phyloP scores from a whole-genome alignment of 1,140 invertebrate genomes.

The Oryctes rhinoceros region DNA sequence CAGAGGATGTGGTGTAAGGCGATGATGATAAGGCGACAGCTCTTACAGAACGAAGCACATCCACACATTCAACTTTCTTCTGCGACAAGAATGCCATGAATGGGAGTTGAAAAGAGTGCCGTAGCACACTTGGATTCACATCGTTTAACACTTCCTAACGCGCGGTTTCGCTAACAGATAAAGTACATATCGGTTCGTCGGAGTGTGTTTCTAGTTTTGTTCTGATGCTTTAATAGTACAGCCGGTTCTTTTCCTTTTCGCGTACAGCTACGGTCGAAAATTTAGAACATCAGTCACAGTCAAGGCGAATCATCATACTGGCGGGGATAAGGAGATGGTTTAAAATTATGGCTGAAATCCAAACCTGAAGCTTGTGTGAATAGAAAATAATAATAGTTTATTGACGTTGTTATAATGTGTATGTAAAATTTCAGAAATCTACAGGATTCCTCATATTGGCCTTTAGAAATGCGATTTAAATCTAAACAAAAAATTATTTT shows the following conservation, averaged over 20 bases:
- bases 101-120: slow-evolving; percentile 35
- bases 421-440: too few species aligned
- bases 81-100: slow-evolving; percentile 42
- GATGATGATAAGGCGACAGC: slow-evolving; percentile 20
- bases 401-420: too few species aligned
- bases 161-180: slow-evolving; percentile 27
- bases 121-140: slow-evolving; percentile 50
- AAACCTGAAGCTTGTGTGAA: too few species aligned
- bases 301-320: too few species aligned
- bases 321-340: too few species aligned
- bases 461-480: too few species aligned
- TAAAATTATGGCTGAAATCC: too few species aligned
- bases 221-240: not conserved
- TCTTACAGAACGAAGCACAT: not conserved
- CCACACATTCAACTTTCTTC: slow-evolving; percentile 14
- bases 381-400: too few species aligned
- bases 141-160: slow-evolving; percentile 45
- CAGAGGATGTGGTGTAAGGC: not conserved
- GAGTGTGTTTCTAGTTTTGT: not conserved
- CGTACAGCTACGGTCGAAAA: not conserved
- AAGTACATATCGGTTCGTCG: slow-evolving; percentile 17
- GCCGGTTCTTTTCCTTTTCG: not conserved
- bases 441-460: too few species aligned
- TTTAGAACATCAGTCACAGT: not conserved
- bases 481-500: too few species aligned